Evolutionary conservation across 2,113 vertebrate species (phyloP).

Genomic region (Mesoclemmys tuberculata): DNA sequence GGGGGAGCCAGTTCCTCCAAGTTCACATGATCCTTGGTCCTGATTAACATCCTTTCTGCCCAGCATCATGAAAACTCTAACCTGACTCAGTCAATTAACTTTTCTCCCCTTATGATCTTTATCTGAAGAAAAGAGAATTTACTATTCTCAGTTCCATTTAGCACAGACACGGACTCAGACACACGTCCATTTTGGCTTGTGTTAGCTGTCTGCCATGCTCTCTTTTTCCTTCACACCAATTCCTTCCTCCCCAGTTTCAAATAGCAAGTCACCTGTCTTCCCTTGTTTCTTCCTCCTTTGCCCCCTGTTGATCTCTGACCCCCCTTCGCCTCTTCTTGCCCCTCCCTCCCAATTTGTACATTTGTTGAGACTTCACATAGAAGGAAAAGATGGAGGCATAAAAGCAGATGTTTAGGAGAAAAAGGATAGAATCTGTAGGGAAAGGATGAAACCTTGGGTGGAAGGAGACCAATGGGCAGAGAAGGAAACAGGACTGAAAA

Average conservation of each 20-base stretch:
- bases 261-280: background rate
- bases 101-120: background rate
- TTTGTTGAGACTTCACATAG: background rate
- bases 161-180: background rate
- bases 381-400: background rate
- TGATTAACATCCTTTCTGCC: background rate
- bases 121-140: background rate
- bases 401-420: background rate
- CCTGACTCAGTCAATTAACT: constrained; percentile 26
- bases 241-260: background rate
- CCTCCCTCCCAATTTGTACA: background rate
- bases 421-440: background rate
- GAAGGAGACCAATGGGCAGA: background rate
- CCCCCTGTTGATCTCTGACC: background rate
- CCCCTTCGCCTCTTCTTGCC: background rate
- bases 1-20: background rate
- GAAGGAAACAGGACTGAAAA: background rate
- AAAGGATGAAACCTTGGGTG: background rate
- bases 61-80: background rate
- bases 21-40: background rate
- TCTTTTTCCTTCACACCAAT: background rate
- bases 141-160: background rate
- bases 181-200: background rate
- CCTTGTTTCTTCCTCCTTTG: background rate
- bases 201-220: background rate